Base-by-base conservation (phyloP, 2,888 invertebrate genomes). In the Nephrotoma guestfalica region DNA sequence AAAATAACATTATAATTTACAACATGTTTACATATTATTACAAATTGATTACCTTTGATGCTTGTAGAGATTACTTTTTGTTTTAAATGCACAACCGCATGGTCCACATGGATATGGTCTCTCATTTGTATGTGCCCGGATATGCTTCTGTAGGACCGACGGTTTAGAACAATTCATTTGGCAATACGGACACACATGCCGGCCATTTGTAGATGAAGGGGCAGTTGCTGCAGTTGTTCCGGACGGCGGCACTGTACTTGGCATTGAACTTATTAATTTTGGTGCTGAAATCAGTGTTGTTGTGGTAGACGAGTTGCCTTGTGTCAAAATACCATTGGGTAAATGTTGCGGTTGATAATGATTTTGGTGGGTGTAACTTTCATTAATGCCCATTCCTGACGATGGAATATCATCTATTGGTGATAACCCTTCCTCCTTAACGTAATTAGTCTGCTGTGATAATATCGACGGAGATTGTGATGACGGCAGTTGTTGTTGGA, bases 1-100 rank as follows among this genome's bases (percentile, higher is more conserved):
- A 86, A 11, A 88, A 87, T 5, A 30, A 43, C 40, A n/a, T 43
- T 9, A 41, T 84, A 41, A n/a, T 18, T 84, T 84, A 13, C n/a
- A n/a, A n/a, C 1, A 51, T 51, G 4, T 47, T 47, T 13, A 47
- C 47, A 47, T 57, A 6, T 18, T 57, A 6, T 18, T 15, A 57
- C 6, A 57, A 57, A 0, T 57, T 6, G 57, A 1, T 57, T 57
- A 57, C 90, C 94, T 93, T 91, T 96, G 95, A 92, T 97, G 97
- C 91, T 98, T 98, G 91, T 97, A 97, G 88, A 97, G 93, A 92
- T 98, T 98, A 89, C 97, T 97, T 91, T 97, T 96, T 40, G 98
- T 98, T 92, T 98, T 98, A 92, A 98, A 98, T 89, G 97, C 96
- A 92, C 97, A 96, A 88, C 97, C 97, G 91, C 97, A 98, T 88